phyloP scores from a whole-genome alignment of 2,797 vertebrate species.

The Etheostoma perlongum region DNA sequence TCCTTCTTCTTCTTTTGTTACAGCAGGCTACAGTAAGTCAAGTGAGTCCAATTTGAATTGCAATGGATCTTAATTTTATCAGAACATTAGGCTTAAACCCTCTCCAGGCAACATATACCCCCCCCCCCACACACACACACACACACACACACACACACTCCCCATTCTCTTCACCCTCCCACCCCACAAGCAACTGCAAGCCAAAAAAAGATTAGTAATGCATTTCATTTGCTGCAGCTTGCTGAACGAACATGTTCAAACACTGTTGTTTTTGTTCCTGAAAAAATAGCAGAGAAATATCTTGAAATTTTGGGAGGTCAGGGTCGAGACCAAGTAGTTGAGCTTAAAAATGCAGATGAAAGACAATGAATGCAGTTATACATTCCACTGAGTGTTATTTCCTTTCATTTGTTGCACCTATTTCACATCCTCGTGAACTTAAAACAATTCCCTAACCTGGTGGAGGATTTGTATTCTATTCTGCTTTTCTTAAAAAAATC shows the following conservation, averaged over 20 bases:
- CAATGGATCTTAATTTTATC: slow-evolving; percentile 60
- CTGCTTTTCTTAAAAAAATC: not conserved
- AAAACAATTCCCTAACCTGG: not conserved
- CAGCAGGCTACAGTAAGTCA: slow-evolving; percentile 34
- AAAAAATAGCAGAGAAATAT: slow-evolving; percentile 1
- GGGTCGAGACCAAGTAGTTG: not conserved
- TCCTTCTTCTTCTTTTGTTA: not conserved
- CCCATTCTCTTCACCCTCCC: not conserved
- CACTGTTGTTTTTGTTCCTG: slow-evolving; percentile 22
- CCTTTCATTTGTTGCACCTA: not conserved
- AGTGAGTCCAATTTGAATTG: slow-evolving; percentile 63
- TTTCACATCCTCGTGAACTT: not conserved
- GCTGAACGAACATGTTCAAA: slow-evolving; percentile 13
- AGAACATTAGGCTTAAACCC: slow-evolving; percentile 52
- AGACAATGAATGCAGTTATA: not conserved
- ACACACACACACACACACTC: not conserved
- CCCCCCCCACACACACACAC: not conserved
- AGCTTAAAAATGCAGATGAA: not conserved
- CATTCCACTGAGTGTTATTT: not conserved
- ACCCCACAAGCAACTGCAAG: slow-evolving; percentile 47
- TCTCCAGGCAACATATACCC: slow-evolving; percentile 22
- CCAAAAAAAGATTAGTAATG: slow-evolving; percentile 61
- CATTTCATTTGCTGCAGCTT: slow-evolving; percentile 37
- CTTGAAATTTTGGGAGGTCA: slow-evolving; percentile 9
- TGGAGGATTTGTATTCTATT: not conserved